Evolutionary conservation across 64 coral and sea anemone genomes (phyloP), one percentile per base, ranked within the genome.

Genomic region (Pocillopora damicornis): DNA sequence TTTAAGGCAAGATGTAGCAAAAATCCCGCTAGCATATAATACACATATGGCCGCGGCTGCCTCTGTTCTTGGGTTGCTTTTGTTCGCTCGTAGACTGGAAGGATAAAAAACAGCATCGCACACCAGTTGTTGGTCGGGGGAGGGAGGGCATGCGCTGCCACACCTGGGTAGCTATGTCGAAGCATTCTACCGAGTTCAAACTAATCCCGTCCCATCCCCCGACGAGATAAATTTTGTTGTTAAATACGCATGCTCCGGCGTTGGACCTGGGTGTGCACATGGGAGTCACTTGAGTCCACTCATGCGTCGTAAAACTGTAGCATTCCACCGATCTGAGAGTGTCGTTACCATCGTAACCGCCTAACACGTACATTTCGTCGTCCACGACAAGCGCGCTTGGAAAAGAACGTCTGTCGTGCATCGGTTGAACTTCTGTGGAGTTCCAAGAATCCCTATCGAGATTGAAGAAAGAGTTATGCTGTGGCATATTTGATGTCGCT

Each of bases 161-260:
- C 58, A 93, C 93, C 15, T 86, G 87, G 37, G 90, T 93, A 17
- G 88, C 79, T 77, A 99, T 89, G 90, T 99, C 93, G 63, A 92
- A 99, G 57, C 88, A 82, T 74, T 99, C 97, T 11, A 95, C 97
- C 2, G 97, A 99, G 56, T 95, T 92, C 9, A 99, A 69, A 73
- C 97, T 99, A 56, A 99, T 95, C 15, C 97, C 97, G 80, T 99
- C 97, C 97, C 97, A 99, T 9, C 97, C 97, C 25, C 90, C 97
- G 13, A 99, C 97, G 17, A 99, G 73, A 75, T 91, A 99, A 35
- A 99, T 99, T 74, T 99, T 99, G 79, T 88, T 99, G 86, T 99
- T 99, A 57, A 95, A 95, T 56, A 99, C 97, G 9, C 93, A 93
- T 66, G 97, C 93, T 45, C 97, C 97, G 4, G 97, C 97, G 76